Evolutionary conservation across 2,113 vertebrate genomes (phyloP).

Genomic region (Cephalopterus ornatus): DNA sequence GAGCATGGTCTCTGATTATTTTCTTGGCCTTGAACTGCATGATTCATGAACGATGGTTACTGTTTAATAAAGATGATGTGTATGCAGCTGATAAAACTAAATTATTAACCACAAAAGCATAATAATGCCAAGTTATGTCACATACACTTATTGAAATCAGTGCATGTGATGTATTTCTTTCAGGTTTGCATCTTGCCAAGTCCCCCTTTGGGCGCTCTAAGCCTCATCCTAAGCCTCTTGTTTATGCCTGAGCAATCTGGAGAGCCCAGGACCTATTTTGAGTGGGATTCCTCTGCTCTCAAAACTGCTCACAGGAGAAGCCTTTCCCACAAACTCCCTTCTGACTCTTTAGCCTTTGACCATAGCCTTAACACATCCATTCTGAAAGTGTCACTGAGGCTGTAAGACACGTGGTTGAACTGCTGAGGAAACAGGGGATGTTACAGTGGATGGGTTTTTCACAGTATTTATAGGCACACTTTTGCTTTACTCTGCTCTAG

Average conservation of each 20-base stretch:
- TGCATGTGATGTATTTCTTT: not conserved
- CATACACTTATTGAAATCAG: not conserved
- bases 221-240: not conserved
- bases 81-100: slow-evolving; percentile 30
- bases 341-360: not conserved
- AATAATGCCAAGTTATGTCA: slow-evolving; percentile 13
- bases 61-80: slow-evolving; percentile 22
- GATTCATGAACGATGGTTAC: slow-evolving; percentile 7
- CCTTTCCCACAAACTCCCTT: not conserved
- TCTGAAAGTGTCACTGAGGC: not conserved
- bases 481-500: not conserved
- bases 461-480: not conserved
- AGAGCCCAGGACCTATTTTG: not conserved
- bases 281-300: not conserved
- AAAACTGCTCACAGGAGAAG: not conserved
- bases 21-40: slow-evolving; percentile 29
- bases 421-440: not conserved
- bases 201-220: not conserved
- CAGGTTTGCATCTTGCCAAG: not conserved
- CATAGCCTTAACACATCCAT: not conserved
- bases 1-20: not conserved
- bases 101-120: slow-evolving; percentile 13
- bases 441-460: not conserved
- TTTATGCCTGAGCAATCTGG: not conserved
- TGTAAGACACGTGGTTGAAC: not conserved